phyloP scores from a whole-genome alignment of 2,797 vertebrate species.

The Lophius americanus region DNA sequence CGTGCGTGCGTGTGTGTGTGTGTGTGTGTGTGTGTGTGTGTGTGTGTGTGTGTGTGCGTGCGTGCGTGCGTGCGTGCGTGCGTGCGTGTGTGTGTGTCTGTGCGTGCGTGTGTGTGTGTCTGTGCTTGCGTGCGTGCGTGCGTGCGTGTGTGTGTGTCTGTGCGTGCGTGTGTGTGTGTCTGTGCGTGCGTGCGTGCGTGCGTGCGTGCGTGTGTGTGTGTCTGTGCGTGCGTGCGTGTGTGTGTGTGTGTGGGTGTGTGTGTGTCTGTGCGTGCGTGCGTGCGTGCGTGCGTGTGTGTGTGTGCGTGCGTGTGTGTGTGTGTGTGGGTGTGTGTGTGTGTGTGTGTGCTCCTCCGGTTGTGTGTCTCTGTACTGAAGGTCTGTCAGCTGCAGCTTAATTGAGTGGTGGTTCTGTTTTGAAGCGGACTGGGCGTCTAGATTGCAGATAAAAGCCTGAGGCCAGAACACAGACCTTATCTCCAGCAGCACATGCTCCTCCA shows the following conservation, averaged over 20 bases:
- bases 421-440: slow-evolving; percentile 53
- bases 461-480: slow-evolving; percentile 55
- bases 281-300: too few relatives aligned
- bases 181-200: too few relatives aligned
- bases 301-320: too few relatives aligned
- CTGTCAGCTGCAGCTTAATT: slow-evolving; percentile 47
- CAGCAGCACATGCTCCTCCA: slow-evolving; percentile 45
- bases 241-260: slow-evolving; percentile 19
- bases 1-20: background rate
- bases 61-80: background rate
- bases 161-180: slow-evolving; percentile 25
- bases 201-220: background rate
- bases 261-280: background rate
- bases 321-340: slow-evolving; percentile 9
- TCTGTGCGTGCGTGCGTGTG: background rate
- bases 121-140: too few relatives aligned
- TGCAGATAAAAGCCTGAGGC: slow-evolving; percentile 60
- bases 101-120: too few relatives aligned
- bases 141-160: slow-evolving; percentile 11
- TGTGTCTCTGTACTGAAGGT: slow-evolving; percentile 21
- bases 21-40: background rate
- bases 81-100: too few relatives aligned
- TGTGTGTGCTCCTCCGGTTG: background rate
- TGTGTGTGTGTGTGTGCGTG: slow-evolving; percentile 21
- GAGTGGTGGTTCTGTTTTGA: slow-evolving; percentile 55